Percentiles rank a stretch among this genome's conserved stretches.
These are phyloP conservation scores for Seira ritae DNA, from an alignment of 2,888 invertebrate genomes.

Conservation along the genomic window DNA sequence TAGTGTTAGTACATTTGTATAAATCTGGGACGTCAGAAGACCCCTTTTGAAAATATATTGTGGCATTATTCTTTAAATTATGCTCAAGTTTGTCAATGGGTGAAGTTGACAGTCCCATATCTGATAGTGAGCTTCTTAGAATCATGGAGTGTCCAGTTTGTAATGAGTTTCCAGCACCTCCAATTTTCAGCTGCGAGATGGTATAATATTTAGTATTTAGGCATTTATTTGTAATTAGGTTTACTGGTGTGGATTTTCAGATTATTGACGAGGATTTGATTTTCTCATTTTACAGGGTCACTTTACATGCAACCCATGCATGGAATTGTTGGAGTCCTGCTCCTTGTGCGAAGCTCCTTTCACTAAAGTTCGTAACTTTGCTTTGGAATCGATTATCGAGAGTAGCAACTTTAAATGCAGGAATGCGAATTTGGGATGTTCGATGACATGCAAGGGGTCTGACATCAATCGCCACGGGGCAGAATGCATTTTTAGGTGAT, in stretches of 20 bases:
- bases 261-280: too few species aligned
- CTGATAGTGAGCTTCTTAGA: conserved; percentile 43
- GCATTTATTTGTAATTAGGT: too few species aligned
- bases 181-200: conserved; percentile 58
- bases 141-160: conserved; percentile 54
- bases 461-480: conserved; percentile 38
- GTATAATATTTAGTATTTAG: too few species aligned
- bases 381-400: conserved; percentile 57
- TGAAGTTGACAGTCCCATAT: conserved; percentile 38
- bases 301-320: conserved; percentile 57
- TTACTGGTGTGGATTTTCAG: too few species aligned
- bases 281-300: conserved; percentile 37
- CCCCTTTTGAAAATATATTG: too few species aligned
- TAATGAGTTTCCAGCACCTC: conserved; percentile 59
- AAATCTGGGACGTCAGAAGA: too few species aligned
- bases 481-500: conserved; percentile 58
- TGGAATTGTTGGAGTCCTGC: conserved; percentile 36
- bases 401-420: conserved; percentile 54
- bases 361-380: conserved; percentile 52
- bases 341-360: conserved; percentile 49
- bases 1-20: too few species aligned
- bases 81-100: conserved; percentile 31
- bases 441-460: conserved; percentile 29
- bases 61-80: too few species aligned
- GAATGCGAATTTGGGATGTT: conserved; percentile 48